Percentiles rank a stretch among this genome's conserved stretches.
Conservation (phyloP, 2,888 invertebrate genomes). For the Hyalella azteca region DNA sequence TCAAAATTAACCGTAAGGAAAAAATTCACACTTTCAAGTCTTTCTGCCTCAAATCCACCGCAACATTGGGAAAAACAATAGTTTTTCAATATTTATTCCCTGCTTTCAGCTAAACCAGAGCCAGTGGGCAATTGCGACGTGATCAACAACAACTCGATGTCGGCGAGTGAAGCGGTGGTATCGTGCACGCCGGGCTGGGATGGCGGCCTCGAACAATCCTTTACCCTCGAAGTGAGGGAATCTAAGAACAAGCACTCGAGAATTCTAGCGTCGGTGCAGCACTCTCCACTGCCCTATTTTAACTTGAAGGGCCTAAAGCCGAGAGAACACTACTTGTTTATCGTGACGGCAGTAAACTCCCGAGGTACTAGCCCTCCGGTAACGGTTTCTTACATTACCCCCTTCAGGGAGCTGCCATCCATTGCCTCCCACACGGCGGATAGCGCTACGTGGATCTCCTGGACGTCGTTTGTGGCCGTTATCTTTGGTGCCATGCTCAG, state of each 20-base stretch:
- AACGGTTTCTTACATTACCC: slow-evolving; percentile 39
- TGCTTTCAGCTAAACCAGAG: slow-evolving; percentile 35
- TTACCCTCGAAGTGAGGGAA: slow-evolving; percentile 40
- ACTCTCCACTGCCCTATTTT: slow-evolving; percentile 36
- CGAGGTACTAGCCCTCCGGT: slow-evolving; percentile 40
- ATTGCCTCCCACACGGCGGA: slow-evolving; percentile 21
- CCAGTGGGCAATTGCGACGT: slow-evolving; percentile 33
- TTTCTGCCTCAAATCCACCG: too few relatives aligned
- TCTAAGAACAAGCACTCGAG: slow-evolving; percentile 39
- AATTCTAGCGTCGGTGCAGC: slow-evolving; percentile 38
- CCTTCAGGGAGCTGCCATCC: slow-evolving; percentile 16
- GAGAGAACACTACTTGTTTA: slow-evolving; percentile 38
- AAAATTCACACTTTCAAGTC: too few relatives aligned
- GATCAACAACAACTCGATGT: slow-evolving; percentile 25
- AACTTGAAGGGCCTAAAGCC: slow-evolving; percentile 34
- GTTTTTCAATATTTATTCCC: too few relatives aligned
- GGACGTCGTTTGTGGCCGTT: slow-evolving; percentile 33
- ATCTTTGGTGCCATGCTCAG: slow-evolving; percentile 31
- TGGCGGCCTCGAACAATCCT: slow-evolving; percentile 37
- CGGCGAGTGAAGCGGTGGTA: slow-evolving; percentile 13
- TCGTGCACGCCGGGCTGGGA: slow-evolving; percentile 40
- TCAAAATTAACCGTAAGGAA: too few relatives aligned
- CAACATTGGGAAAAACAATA: too few relatives aligned
- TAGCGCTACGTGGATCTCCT: slow-evolving; percentile 21
- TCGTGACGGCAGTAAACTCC: slow-evolving; percentile 39